Percentiles rank a stretch among this genome's conserved stretches.
Conservation (phyloP, 2,113 vertebrate genomes). For the Rhea pennata region DNA sequence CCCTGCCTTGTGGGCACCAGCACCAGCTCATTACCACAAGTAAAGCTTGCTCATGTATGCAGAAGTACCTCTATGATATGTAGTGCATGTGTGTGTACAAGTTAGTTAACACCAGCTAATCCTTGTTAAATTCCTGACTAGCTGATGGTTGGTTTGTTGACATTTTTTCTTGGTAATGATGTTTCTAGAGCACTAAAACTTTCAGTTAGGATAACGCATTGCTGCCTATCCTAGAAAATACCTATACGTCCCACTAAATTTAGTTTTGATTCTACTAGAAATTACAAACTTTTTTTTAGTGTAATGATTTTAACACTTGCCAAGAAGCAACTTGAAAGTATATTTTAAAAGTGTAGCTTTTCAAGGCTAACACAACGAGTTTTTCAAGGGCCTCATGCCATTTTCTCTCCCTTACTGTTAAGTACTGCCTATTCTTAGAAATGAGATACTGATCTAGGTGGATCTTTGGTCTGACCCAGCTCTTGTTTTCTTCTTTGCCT, state of each 20-base stretch:
- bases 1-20: background rate
- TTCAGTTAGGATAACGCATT: background rate
- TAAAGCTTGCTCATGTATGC: background rate
- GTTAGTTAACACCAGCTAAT: background rate
- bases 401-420: background rate
- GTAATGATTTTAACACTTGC: background rate
- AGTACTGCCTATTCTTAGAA: background rate
- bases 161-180: background rate
- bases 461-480: background rate
- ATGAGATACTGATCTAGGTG: rapidly evolving
- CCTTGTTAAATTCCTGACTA: background rate
- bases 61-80: background rate
- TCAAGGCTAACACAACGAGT: background rate
- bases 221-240: background rate
- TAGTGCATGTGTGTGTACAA: rapidly evolving
- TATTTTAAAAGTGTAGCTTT: background rate
- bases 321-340: background rate
- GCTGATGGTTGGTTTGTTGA: background rate
- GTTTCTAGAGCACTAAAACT: background rate
- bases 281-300: background rate
- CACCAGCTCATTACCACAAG: background rate
- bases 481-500: background rate
- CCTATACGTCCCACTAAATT: background rate
- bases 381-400: background rate
- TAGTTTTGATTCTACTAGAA: background rate